Evolutionary conservation across 1,140 invertebrate genomes (phyloP).

Genomic region (Psix sp.): DNA sequence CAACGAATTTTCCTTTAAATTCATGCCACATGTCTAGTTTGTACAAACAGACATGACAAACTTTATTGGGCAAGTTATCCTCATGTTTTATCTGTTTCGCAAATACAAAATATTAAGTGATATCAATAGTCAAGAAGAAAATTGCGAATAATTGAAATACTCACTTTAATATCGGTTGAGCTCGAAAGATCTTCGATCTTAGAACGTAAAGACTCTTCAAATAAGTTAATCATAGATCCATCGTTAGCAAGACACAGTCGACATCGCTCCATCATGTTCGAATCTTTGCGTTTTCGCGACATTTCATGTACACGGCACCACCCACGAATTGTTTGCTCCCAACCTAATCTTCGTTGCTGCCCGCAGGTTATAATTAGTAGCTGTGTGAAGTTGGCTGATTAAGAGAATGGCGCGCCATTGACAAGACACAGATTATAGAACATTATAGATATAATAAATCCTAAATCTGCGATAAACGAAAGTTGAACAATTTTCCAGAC

Average conservation of each 20-base stretch:
- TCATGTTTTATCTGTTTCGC: conserved; percentile 67
- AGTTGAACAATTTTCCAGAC: no score
- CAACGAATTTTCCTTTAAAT: conserved; percentile 69
- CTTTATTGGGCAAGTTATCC: conserved; percentile 63
- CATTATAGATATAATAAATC: no score
- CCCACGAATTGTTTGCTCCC: conserved; percentile 6
- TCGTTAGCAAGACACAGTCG: conserved; percentile 68
- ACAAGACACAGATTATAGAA: no score
- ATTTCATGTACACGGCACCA: conserved; percentile 52
- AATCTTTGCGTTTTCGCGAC: conserved; percentile 65
- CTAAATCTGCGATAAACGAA: no score
- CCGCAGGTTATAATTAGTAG: conserved; percentile 15
- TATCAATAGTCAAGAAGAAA: conserved; percentile 1
- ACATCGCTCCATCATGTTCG: conserved; percentile 61
- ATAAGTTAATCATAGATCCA: conserved; percentile 65
- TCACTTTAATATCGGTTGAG: conserved; percentile 66
- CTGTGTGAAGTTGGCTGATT: conserved; percentile 7
- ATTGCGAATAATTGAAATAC: neutral
- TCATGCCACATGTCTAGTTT: conserved; percentile 73
- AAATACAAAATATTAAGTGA: conserved; percentile 1
- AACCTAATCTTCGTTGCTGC: neutral
- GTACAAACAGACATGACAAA: conserved; percentile 73
- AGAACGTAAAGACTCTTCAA: conserved; percentile 48
- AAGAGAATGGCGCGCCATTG: conserved; percentile 4
- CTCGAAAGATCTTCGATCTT: conserved; percentile 65